Base-by-base conservation (phyloP, 2,113 vertebrate species). In the Eptesicus fuscus region DNA sequence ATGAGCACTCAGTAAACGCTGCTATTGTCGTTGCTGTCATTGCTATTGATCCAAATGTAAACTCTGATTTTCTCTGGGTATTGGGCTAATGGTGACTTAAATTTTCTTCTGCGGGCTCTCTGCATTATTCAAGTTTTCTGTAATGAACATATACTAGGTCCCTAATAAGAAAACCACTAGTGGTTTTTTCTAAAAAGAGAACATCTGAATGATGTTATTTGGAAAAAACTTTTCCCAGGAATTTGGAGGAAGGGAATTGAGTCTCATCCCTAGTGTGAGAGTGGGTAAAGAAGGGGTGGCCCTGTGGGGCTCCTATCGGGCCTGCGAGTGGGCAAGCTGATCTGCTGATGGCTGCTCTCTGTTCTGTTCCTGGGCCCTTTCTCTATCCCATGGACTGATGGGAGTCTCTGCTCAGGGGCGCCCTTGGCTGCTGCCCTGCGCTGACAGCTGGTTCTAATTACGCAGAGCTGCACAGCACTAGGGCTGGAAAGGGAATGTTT, bases 371-470 rank as follows among this genome's bases (percentile, higher is more conserved):
- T 25, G 83, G 88, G 88, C 61, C 79, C 74, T 40, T 53, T 17
- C 67, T 67, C 70, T 80, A 51, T 95, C 95, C 92, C 67, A 1
- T 30, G 88, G 77, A 70, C 42, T 90, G 84, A 70, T 1, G 2
- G 78, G 93, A 92, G 92, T n/a, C 82, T 23, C 32, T 61, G 76
- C 73, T 2, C 63, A 71, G 91, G 47, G 73, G 14, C 56, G 83
- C 53, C n/a, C 23, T 49, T 97, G 95, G 93, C 96, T 13, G 40
- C 90, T n/a, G 42, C 53, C 61, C 30, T 30, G 51, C 8, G 4
- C 14, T 16, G 47, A 93, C 97, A 97, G 96, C 97, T 96, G 97
- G 83, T 93, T 96, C 87, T 94, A 14, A 94, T 97, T 93, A 91
- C 90, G 92, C 63, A 42, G 49, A 37, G 69, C 85, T 63, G 7